Evolutionary conservation across 2,797 vertebrate species (phyloP).

Genomic region (Myotis daubentonii): DNA sequence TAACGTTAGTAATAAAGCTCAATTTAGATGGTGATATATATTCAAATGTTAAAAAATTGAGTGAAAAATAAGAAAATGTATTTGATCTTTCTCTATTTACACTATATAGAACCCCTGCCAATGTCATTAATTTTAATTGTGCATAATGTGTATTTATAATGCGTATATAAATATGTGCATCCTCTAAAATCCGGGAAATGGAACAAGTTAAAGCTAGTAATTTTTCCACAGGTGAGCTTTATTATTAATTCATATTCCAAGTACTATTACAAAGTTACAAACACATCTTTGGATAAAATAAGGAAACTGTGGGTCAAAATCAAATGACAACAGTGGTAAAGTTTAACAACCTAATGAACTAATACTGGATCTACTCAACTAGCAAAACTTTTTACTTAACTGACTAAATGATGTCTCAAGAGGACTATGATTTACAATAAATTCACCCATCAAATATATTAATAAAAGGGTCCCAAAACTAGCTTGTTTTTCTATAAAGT

Average conservation of each 20-base stretch:
- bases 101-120: neutral
- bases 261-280: slow-evolving; percentile 1
- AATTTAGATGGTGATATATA: neutral
- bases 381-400: neutral
- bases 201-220: neutral
- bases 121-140: neutral
- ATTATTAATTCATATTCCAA: slow-evolving; percentile 36
- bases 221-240: slow-evolving; percentile 6
- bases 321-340: neutral
- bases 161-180: neutral
- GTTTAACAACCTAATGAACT: neutral
- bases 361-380: neutral
- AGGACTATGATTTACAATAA: slow-evolving; percentile 33
- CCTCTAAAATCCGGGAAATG: neutral
- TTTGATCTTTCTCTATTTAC: neutral
- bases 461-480: neutral
- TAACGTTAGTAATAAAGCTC: neutral
- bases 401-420: neutral
- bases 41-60: slow-evolving; percentile 15
- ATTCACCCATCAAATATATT: neutral
- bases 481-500: neutral
- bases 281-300: neutral
- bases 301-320: neutral
- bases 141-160: neutral
- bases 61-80: slow-evolving; percentile 9